Conservation (phyloP, 2,888 invertebrate genomes). For the Salticus scenicus region DNA sequence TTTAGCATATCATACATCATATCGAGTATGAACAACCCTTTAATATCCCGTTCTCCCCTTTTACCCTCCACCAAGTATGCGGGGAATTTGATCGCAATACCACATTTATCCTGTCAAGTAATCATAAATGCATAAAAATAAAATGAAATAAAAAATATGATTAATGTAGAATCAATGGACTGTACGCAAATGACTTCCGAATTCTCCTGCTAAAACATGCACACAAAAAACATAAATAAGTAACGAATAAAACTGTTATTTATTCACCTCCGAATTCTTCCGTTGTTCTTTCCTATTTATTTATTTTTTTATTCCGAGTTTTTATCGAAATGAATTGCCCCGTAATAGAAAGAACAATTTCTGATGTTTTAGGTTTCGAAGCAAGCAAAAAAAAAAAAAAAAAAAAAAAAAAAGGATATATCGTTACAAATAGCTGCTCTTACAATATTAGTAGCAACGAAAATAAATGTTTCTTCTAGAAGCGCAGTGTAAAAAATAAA, state of each 20-base stretch:
- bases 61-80: too few relatives aligned
- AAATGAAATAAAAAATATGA: conserved; percentile 38
- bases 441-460: not conserved
- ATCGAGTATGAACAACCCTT: too few relatives aligned
- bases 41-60: too few relatives aligned
- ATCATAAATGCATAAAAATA: too few relatives aligned
- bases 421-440: not conserved
- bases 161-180: conserved; percentile 56
- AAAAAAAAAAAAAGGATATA: not conserved
- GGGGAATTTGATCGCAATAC: not conserved
- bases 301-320: too few relatives aligned
- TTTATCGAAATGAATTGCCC: conserved; percentile 40
- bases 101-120: conserved; percentile 25
- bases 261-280: conserved; percentile 2
- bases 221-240: too few relatives aligned
- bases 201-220: not conserved
- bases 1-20: too few relatives aligned
- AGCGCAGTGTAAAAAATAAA: not conserved
- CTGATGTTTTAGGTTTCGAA: conserved; percentile 20
- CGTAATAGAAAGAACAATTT: conserved; percentile 50
- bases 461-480: not conserved
- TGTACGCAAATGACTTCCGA: not conserved
- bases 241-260: conserved; percentile 9
- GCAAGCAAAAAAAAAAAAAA: conserved; percentile 22
- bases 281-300: not conserved